These are phyloP conservation scores for Danio aesculapii DNA, from an alignment of 2,797 vertebrate genomes.

Conservation along the genomic window DNA sequence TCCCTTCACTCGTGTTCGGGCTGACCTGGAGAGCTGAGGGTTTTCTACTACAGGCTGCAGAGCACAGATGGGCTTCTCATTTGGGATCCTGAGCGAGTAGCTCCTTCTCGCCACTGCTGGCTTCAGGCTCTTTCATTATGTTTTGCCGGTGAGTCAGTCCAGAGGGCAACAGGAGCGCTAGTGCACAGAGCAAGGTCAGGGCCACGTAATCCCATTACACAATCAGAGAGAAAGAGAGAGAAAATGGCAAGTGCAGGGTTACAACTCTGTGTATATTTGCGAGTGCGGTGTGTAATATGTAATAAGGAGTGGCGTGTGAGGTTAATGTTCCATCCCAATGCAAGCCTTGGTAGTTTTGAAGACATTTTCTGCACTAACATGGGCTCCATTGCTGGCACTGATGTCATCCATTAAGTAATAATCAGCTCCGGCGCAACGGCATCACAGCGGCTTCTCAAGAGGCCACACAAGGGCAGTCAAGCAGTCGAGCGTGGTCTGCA, in stretches of 20 bases:
- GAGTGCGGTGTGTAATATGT: constrained; percentile 39
- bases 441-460: constrained; percentile 8
- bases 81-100: constrained; percentile 44
- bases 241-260: constrained; percentile 44
- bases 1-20: constrained; percentile 4
- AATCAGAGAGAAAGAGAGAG: constrained; percentile 44
- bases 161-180: constrained; percentile 45
- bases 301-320: constrained; percentile 23
- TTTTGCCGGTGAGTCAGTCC: constrained; percentile 46
- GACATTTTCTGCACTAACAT: constrained; percentile 39
- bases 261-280: constrained; percentile 42
- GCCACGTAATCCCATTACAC: constrained; percentile 61
- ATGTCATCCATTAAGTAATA: constrained; percentile 77
- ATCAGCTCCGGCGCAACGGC: constrained; percentile 61
- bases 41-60: constrained; percentile 22
- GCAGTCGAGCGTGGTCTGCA: not conserved
- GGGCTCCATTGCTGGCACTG: constrained; percentile 26
- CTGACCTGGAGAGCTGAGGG: constrained; percentile 5
- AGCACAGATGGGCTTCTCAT: constrained; percentile 48
- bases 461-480: constrained; percentile 18
- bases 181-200: constrained; percentile 60
- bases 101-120: constrained; percentile 29
- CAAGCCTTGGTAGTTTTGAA: not conserved
- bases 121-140: constrained; percentile 56
- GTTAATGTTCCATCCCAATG: constrained; percentile 40